Base-by-base conservation (phyloP, 2,797 vertebrate genomes). In the Sandelia bainsii region DNA sequence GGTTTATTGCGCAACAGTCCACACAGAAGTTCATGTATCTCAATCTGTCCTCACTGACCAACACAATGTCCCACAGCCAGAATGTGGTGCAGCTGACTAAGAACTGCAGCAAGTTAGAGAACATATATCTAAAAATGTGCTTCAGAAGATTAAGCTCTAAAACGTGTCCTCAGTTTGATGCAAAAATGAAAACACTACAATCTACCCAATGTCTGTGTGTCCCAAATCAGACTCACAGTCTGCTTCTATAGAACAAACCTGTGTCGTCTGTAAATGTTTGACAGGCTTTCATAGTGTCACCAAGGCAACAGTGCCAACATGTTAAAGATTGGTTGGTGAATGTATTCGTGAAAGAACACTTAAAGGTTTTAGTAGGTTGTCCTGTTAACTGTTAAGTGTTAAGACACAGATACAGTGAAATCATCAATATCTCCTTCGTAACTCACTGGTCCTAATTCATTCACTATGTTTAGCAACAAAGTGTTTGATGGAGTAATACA, bases 261-360 rank as follows among this genome's bases (percentile, higher is more conserved):
- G 16, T 45, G 68, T 67, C 75, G 51, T 59, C 58, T 79, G 60
- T 72, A 67, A 74, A 62, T 77, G 64, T 82, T 69, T 70, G 44
- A 75, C 62, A 67, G 44, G 75, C 73, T 58, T 59, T 52, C 48
- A 44, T 39, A 51, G 39, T 46, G 29, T 69, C 53, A 32, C 37
- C 45, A 44, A 39, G 25, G 25, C 56, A 56, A 20, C 53, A 34
- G 29, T 17, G 23, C 52, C 51, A 25, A 34, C 64, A 22, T 54
- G 48, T 71, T 22, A 37, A 65, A 66, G 37, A 42, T 68, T 61
- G 65, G 29, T 29, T 45, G 61, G 68, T 69, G 72, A 86, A 84
- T 71, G 70, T 87, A 80, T 68, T 64, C 10, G 29, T 29, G 8
- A 62, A 60, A 50, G 23, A 82, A 54, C 69, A 62, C 2, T 17